phyloP scores from a whole-genome alignment of 92 coral and sea anemone species.

The Metridium senile region DNA sequence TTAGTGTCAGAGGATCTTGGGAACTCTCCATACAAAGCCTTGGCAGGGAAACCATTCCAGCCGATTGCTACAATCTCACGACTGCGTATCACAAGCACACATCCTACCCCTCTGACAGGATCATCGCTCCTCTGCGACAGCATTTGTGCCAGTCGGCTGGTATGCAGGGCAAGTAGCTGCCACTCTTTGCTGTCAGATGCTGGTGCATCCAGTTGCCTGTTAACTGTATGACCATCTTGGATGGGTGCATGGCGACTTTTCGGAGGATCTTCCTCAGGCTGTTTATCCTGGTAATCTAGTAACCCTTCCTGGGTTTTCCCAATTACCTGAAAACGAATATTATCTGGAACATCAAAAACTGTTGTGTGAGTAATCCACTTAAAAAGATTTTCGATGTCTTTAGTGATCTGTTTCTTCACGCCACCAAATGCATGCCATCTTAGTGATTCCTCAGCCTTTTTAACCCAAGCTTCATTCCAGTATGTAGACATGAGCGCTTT shows the following conservation, averaged over 20 bases:
- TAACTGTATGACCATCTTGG: neutral
- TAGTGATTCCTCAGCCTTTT: slow-evolving; percentile 34
- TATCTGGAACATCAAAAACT: slow-evolving; percentile 21
- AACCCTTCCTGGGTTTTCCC: neutral
- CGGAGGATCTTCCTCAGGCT: neutral
- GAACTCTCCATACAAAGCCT: slow-evolving; percentile 86
- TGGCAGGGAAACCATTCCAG: slow-evolving; percentile 89
- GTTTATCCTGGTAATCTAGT: neutral
- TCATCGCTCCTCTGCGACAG: slow-evolving; percentile 89
- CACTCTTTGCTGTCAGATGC: slow-evolving; percentile 17
- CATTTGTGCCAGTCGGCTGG: slow-evolving; percentile 65
- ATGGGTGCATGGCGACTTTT: slow-evolving; percentile 1
- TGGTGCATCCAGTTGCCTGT: neutral
- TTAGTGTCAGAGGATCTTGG: slow-evolving; percentile 70
- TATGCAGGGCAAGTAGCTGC: slow-evolving; percentile 41
- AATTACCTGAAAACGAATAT: slow-evolving; percentile 1
- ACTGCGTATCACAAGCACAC: slow-evolving; percentile 53
- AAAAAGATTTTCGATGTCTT: slow-evolving; percentile 46
- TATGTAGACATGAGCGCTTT: neutral
- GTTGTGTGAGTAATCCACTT: slow-evolving; percentile 65
- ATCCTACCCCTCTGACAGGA: slow-evolving; percentile 85
- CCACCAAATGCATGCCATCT: slow-evolving; percentile 71
- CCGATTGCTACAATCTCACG: slow-evolving; percentile 70
- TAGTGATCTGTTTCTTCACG: slow-evolving; percentile 32
- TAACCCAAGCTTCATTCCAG: slow-evolving; percentile 34